Evolutionary conservation across 2,888 invertebrate species (phyloP), one percentile per base, ranked within the genome.

Genomic region (Hypolimnas misippus): DNA sequence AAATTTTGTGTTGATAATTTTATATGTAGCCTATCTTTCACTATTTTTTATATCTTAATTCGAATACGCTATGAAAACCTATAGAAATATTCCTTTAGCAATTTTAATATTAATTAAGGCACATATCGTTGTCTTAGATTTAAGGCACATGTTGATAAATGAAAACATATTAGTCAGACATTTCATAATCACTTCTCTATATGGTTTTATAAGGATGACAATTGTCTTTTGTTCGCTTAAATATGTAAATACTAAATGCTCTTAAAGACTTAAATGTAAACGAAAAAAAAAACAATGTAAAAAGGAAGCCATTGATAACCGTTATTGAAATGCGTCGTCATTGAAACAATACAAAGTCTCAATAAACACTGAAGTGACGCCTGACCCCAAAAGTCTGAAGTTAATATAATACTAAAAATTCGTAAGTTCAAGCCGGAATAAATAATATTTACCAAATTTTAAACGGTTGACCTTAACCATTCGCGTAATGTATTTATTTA

Each of bases 401-500:
- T 21, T 21, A 46, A 46, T n/a, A n/a, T 40, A 40, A 21, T n/a
- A 46, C 12, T 21, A 25, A 16, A 21, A n/a, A 55, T 17, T 40
- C 31, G 33, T 33, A 12, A 29, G 6, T 54, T 49, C 51, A 52
- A 62, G 46, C 52, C 59, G 56, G 67, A 66, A 64, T 50, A 63
- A 53, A 67, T 56, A 68, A 67, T 71, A 64, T 68, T 71, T 68
- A 66, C 66, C 61, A 52, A 68, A 46, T 61, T 66, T 68, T 52
- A 62, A 66, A 64, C 63, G 50, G 69, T 60, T 69, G 67, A 67
- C 73, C 73, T 72, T 68, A 65, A 62, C 63, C 58, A 67, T 71
- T 69, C 67, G 68, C 66, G 66, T 66, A 68, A 69, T 65, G 57
- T 69, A 62, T 68, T 71, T 71, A 64, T 72, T 67, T 71, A 63